Percentiles rank a stretch among this genome's conserved stretches.
phyloP scores from a whole-genome alignment of 37 sponge, comb jelly and placozoan species.

The Haliclona indistincta region DNA sequence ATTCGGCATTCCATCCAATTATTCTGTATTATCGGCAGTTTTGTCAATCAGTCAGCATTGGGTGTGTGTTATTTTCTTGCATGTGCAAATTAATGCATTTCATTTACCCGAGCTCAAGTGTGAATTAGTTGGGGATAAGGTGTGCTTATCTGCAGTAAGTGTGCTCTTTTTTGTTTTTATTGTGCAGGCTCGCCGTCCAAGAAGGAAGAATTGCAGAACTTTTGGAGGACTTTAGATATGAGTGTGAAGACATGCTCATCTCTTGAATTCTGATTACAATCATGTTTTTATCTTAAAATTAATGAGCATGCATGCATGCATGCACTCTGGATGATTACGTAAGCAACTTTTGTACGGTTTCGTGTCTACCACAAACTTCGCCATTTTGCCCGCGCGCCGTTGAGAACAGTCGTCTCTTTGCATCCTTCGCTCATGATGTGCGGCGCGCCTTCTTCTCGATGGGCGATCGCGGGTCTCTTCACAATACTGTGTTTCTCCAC shows the following conservation, averaged over 20 bases:
- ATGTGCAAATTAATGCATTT: not conserved
- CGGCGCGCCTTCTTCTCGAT: no score
- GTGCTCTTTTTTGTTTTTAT: not conserved
- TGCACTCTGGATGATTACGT: no score
- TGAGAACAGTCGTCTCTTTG: no score
- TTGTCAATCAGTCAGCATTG: constrained; percentile 21
- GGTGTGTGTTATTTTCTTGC: not conserved
- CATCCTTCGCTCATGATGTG: no score
- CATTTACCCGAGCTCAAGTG: not conserved
- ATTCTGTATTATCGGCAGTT: not conserved
- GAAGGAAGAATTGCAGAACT: constrained; percentile 60
- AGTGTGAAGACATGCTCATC: constrained; percentile 36
- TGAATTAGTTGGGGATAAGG: not conserved
- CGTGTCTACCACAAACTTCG: not conserved
- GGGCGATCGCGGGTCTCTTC: no score
- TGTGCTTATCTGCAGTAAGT: constrained; percentile 3
- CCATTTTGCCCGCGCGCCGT: not conserved
- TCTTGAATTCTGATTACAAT: no score
- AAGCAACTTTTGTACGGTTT: no score
- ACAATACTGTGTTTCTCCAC: no score
- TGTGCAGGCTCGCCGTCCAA: constrained; percentile 27
- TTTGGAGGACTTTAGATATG: constrained; percentile 57
- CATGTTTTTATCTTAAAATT: no score
- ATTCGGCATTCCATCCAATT: not conserved
- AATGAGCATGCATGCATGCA: no score